These are phyloP conservation scores for Marisa cornuarietis DNA, from an alignment of 1,140 invertebrate species.

Conservation along the genomic window DNA sequence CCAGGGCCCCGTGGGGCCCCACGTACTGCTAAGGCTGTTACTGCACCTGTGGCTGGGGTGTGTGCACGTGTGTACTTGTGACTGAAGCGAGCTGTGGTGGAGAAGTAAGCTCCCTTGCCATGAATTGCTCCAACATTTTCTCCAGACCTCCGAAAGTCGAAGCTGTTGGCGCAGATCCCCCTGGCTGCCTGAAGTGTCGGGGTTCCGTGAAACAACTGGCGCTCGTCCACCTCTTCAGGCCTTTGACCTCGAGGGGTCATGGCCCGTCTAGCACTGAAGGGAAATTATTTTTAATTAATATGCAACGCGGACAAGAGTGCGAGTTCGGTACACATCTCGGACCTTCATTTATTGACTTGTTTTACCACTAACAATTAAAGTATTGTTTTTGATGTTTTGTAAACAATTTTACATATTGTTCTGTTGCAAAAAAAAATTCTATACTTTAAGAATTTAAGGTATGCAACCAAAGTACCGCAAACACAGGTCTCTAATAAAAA, in stretches of 20 bases:
- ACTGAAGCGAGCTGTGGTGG: constrained; percentile 46
- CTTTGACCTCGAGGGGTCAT: not conserved
- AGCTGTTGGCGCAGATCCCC: constrained; percentile 51
- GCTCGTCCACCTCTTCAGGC: constrained; percentile 28
- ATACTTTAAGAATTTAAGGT: too few relatives aligned
- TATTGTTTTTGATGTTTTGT: too few relatives aligned
- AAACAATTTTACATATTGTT: too few relatives aligned
- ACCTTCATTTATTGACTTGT: too few relatives aligned
- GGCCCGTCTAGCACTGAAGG: not conserved
- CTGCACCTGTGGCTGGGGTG: not conserved
- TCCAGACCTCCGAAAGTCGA: constrained; percentile 50
- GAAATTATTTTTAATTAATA: not conserved
- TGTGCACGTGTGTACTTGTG: constrained; percentile 37
- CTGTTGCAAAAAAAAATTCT: too few relatives aligned
- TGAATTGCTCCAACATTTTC: constrained; percentile 42
- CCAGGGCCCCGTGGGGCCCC: too few relatives aligned
- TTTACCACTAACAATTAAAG: too few relatives aligned
- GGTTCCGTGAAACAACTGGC: constrained; percentile 50
- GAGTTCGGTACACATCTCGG: too few relatives aligned
- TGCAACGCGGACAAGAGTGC: too few relatives aligned
- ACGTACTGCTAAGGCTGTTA: too few relatives aligned
- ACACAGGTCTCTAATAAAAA: too few relatives aligned
- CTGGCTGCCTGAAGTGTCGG: constrained; percentile 23
- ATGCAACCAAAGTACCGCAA: too few relatives aligned
- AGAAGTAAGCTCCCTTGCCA: constrained; percentile 59